These are phyloP conservation scores for Xestia c-nigrum DNA, from an alignment of 2,888 invertebrate genomes.

Conservation along the genomic window DNA sequence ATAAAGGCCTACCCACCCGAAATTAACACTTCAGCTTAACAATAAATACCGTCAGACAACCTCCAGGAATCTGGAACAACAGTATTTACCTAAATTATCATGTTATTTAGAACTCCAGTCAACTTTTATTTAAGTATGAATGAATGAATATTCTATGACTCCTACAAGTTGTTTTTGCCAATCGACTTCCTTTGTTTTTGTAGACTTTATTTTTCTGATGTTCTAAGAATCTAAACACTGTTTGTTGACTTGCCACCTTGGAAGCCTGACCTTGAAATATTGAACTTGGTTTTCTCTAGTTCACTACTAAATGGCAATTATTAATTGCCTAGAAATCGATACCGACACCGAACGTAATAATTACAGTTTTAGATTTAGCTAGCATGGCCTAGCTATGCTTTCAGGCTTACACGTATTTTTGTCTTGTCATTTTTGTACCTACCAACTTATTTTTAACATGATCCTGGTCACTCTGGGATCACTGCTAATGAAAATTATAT, in stretches of 20 bases:
- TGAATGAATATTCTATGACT: constrained; percentile 55
- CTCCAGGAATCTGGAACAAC: constrained; percentile 14
- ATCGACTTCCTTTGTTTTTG: constrained; percentile 34
- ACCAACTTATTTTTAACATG: background rate
- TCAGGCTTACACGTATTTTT: constrained; percentile 2
- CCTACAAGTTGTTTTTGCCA: constrained; percentile 37
- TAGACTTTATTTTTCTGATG: constrained; percentile 2
- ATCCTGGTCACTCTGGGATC: background rate
- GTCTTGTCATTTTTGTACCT: background rate
- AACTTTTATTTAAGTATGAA: constrained; percentile 39
- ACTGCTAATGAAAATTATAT: background rate
- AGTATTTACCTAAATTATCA: constrained; percentile 47
- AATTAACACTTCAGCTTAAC: background rate
- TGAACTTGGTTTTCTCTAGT: constrained; percentile 24
- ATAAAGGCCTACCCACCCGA: background rate
- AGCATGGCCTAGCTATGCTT: background rate
- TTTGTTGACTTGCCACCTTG: too few relatives aligned
- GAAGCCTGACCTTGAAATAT: background rate
- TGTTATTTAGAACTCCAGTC: constrained; percentile 35
- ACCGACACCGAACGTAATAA: background rate
- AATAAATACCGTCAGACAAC: constrained; percentile 15
- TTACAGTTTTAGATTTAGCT: constrained; percentile 1
- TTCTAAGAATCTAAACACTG: too few relatives aligned
- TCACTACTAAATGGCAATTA: background rate
- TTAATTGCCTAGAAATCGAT: constrained; percentile 32